A percentile compares a stretch with the other conserved stretches of the same genome.
Conservation (phyloP, 2,797 vertebrate species). For the Antennarius maculatus region DNA sequence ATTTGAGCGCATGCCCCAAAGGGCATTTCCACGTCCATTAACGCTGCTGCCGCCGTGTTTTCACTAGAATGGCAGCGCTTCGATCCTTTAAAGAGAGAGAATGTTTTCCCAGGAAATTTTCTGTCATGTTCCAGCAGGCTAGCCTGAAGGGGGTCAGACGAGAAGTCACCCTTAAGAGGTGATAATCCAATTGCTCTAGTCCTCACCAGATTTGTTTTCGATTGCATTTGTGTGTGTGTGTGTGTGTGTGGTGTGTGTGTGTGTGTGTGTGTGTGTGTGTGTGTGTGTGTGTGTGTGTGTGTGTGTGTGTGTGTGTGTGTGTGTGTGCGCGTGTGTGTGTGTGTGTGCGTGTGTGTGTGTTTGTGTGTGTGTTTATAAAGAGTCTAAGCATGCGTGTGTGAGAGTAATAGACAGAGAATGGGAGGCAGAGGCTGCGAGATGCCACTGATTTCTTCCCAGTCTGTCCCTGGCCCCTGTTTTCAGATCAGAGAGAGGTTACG, state of each 20-base stretch:
- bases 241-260: slow-evolving; percentile 54
- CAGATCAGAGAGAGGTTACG: slow-evolving; percentile 76
- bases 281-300: slow-evolving; percentile 55
- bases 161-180: slow-evolving; percentile 84
- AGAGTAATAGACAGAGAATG: slow-evolving; percentile 53
- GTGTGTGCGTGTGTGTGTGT: slow-evolving; percentile 53
- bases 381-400: slow-evolving; percentile 64
- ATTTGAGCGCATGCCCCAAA: slow-evolving; percentile 76
- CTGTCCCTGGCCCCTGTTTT: slow-evolving; percentile 61
- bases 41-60: slow-evolving; percentile 69
- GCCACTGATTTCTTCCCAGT: slow-evolving; percentile 63
- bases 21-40: slow-evolving; percentile 76
- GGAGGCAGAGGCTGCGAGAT: slow-evolving; percentile 65
- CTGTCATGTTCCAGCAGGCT: slow-evolving; percentile 79
- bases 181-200: slow-evolving; percentile 86
- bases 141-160: slow-evolving; percentile 81
- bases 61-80: slow-evolving; percentile 67
- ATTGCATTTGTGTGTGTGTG: slow-evolving; percentile 62
- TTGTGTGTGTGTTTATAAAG: slow-evolving; percentile 61
- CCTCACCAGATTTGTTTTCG: slow-evolving; percentile 79
- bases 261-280: slow-evolving; percentile 54
- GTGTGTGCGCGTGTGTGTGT: slow-evolving; percentile 54
- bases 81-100: slow-evolving; percentile 68
- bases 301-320: slow-evolving; percentile 59
- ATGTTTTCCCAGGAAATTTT: slow-evolving; percentile 78